Evolutionary conservation across 2,113 vertebrate genomes (phyloP).

Genomic region (Neolamprologus kungweensis): DNA sequence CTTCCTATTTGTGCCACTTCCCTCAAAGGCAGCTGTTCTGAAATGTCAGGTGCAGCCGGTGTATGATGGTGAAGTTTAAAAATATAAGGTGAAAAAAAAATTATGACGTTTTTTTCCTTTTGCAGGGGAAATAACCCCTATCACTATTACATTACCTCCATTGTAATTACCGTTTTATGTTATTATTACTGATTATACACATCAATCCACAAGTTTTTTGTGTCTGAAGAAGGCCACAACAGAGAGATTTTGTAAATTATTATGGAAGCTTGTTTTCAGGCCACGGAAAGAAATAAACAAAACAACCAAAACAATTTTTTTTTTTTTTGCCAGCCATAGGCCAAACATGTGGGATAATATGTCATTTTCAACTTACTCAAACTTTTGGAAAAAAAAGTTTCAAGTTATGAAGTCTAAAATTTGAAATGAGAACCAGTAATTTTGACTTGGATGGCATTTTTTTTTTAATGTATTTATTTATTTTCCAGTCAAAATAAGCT

Average conservation of each 20-base stretch:
- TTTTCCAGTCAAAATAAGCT: not conserved
- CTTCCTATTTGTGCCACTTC: not conserved
- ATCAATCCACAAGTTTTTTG: not conserved
- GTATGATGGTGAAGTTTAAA: not conserved
- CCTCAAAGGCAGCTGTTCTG: not conserved
- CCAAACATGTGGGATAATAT: not conserved
- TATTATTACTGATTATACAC: not conserved
- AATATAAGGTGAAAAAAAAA: not conserved
- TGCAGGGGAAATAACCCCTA: not conserved
- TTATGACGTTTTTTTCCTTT: not conserved
- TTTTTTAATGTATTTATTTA: accelerated
- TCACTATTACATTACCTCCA: not conserved
- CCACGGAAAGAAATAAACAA: not conserved
- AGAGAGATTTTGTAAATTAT: not conserved
- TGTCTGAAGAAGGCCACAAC: not conserved
- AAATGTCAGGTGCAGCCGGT: not conserved
- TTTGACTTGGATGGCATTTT: not conserved
- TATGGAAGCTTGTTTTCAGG: not conserved
- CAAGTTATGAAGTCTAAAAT: not conserved
- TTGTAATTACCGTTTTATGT: not conserved
- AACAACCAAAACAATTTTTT: not conserved
- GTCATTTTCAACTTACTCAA: not conserved
- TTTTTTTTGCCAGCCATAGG: not conserved
- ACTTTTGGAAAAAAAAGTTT: not conserved
- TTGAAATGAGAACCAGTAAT: not conserved